Evolutionary conservation across 2,113 vertebrate genomes (phyloP).

Genomic region (Gymnarchus niloticus): DNA sequence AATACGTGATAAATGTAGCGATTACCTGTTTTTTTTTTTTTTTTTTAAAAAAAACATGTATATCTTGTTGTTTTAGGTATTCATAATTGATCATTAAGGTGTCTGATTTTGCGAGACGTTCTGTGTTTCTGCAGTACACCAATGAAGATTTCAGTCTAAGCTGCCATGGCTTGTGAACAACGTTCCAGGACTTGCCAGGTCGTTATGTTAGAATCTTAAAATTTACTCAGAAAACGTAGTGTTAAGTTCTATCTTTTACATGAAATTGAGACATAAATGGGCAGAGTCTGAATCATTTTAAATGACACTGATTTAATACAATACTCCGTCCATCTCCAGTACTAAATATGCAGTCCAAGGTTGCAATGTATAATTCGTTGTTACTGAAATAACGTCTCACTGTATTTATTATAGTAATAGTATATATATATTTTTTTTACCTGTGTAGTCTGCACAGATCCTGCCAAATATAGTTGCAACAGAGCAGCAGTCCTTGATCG

Average conservation of each 20-base stretch:
- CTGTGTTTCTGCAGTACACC: neutral
- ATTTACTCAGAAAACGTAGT: neutral
- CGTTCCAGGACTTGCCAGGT: slow-evolving; percentile 48
- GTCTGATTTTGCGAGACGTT: neutral
- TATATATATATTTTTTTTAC: neutral
- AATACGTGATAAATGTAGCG: neutral
- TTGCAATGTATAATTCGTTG: neutral
- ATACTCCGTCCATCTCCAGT: neutral
- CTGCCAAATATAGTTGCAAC: slow-evolving; percentile 72
- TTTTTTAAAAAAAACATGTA: too few relatives aligned
- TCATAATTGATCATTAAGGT: neutral
- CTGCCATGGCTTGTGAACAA: slow-evolving; percentile 53
- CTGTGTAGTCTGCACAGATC: slow-evolving; percentile 61
- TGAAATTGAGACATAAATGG: neutral
- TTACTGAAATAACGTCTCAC: neutral
- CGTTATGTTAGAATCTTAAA: neutral
- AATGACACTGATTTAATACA: neutral
- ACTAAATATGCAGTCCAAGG: neutral
- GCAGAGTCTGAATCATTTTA: neutral
- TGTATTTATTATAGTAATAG: neutral
- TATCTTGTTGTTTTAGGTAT: neutral
- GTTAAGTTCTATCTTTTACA: neutral
- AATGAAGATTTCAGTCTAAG: neutral
- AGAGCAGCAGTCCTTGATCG: slow-evolving; percentile 79
- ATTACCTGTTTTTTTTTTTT: neutral